Conservation (phyloP, 2,797 vertebrate genomes). For the Spatula versicolor region DNA sequence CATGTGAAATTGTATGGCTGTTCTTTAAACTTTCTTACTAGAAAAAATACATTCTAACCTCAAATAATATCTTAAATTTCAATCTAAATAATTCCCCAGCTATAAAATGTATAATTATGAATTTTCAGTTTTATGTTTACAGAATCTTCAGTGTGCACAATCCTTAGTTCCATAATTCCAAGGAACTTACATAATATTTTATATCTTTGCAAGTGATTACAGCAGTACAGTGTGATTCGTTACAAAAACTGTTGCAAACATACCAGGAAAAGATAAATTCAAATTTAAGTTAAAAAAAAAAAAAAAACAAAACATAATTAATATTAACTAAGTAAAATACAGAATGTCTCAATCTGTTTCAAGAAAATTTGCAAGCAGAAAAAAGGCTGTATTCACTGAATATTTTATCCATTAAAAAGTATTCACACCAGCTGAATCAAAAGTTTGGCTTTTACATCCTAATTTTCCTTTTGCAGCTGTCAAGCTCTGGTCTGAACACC, state of each 20-base stretch:
- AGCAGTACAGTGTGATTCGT: neutral
- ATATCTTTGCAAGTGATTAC: neutral
- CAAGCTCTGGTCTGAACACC: slow-evolving; percentile 39
- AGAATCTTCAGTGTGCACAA: neutral
- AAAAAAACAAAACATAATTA: neutral
- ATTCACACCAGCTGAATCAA: slow-evolving; percentile 46
- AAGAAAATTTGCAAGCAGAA: slow-evolving; percentile 17
- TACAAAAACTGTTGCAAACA: slow-evolving; percentile 47
- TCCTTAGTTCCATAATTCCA: neutral
- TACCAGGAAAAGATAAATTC: neutral
- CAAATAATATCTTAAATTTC: slow-evolving; percentile 23
- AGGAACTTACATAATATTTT: slow-evolving; percentile 24
- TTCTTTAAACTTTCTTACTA: neutral
- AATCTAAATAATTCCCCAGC: neutral
- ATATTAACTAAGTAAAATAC: slow-evolving; percentile 29
- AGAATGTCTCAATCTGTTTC: slow-evolving; percentile 15
- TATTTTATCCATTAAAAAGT: slow-evolving; percentile 44
- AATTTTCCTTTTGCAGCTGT: slow-evolving; percentile 44
- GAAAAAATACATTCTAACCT: neutral
- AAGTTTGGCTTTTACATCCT: slow-evolving; percentile 43
- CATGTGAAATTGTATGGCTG: slow-evolving; percentile 14
- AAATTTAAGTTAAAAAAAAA: neutral
- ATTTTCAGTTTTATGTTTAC: slow-evolving; percentile 6
- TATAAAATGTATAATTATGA: neutral
- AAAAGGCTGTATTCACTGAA: neutral